A percentile compares a stretch with the other conserved stretches of the same genome.
Conservation (phyloP, 1,140 invertebrate genomes). For the Ganaspis sp. region DNA sequence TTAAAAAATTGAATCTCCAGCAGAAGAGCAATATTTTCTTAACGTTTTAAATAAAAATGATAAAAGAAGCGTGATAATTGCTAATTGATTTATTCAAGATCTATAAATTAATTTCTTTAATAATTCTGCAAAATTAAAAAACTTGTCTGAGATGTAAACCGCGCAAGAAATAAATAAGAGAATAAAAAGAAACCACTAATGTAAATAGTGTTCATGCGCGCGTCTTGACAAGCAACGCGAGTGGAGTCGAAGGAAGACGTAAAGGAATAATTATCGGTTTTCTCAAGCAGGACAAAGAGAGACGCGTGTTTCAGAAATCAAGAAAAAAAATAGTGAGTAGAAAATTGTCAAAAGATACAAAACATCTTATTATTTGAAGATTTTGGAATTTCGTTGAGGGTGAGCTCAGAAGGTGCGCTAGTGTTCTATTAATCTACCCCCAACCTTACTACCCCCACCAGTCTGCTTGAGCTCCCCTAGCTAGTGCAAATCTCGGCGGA, state of each 20-base stretch:
- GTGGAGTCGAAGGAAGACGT: conserved; percentile 7
- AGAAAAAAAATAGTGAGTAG: neutral
- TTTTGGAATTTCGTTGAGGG: conserved; percentile 8
- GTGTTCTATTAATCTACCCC: conserved; percentile 62
- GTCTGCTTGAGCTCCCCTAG: conserved; percentile 65
- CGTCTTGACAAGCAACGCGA: conserved; percentile 19
- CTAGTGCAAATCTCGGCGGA: conserved; percentile 73
- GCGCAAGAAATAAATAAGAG: conserved; percentile 29
- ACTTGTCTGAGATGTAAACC: neutral
- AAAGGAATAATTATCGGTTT: neutral
- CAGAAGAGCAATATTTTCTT: neutral
- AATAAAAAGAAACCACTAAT: conserved; percentile 16
- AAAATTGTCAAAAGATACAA: neutral
- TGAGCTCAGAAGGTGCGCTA: conserved; percentile 53
- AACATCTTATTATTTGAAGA: neutral
- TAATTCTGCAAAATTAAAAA: neutral
- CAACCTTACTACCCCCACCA: conserved; percentile 64
- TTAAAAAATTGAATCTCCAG: neutral
- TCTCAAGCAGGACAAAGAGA: neutral
- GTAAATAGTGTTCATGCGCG: conserved; percentile 29
- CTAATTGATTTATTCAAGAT: neutral
- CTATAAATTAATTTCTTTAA: neutral
- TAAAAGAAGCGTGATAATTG: neutral
- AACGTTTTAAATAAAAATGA: neutral
- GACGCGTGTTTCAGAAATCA: conserved; percentile 19